Conservation (phyloP, 2,797 vertebrate species). For the Pseudochromis fuscus region DNA sequence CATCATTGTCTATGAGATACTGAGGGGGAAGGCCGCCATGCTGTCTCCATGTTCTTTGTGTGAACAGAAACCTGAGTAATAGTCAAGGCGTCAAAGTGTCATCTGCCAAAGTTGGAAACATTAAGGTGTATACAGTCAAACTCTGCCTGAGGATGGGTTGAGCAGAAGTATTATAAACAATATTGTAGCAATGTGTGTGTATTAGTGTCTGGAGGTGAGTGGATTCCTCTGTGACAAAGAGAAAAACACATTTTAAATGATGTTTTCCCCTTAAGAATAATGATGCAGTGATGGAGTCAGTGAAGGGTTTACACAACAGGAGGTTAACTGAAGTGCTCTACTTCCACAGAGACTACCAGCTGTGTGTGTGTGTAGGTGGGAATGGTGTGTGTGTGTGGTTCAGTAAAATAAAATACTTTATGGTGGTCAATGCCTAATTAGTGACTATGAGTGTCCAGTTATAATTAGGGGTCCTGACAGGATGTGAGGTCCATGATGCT, state of each 20-base stretch:
- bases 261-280: conserved; percentile 34
- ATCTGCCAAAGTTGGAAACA: conserved; percentile 21
- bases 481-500: conserved; percentile 24
- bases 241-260: conserved; percentile 48
- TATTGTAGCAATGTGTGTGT: neutral
- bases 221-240: conserved; percentile 32
- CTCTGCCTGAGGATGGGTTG: conserved; percentile 41
- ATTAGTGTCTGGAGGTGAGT: conserved; percentile 36
- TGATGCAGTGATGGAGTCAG: conserved; percentile 33
- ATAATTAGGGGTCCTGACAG: conserved; percentile 45
- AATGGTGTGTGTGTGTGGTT: conserved; percentile 24
- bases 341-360: conserved; percentile 21
- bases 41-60: conserved; percentile 53
- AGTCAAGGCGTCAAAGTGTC: conserved; percentile 27
- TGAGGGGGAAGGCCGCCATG: conserved; percentile 23
- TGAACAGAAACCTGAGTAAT: conserved; percentile 53
- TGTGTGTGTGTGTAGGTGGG: conserved; percentile 2
- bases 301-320: conserved; percentile 33
- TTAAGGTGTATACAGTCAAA: conserved; percentile 25
- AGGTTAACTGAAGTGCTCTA: conserved; percentile 28
- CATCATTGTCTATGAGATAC: conserved; percentile 17
- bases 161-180: conserved; percentile 26
- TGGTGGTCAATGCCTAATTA: conserved; percentile 48
- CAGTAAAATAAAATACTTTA: conserved; percentile 35
- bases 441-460: conserved; percentile 46